Evolutionary conservation across 92 coral and sea anemone species (phyloP).

Genomic region (Zoanthus sociatus): DNA sequence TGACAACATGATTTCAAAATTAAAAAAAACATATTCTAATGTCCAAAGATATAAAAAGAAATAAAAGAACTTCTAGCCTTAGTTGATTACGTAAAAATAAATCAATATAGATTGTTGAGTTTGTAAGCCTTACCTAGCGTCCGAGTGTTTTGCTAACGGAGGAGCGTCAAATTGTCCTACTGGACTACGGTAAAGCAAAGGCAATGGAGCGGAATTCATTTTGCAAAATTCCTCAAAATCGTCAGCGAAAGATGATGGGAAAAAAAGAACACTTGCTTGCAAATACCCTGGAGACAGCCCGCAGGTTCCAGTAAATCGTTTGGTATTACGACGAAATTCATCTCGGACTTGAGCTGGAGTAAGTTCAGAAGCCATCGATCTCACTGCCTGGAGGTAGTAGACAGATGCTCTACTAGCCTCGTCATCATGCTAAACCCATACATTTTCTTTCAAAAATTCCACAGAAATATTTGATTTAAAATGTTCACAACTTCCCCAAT

Average conservation of each 20-base stretch:
- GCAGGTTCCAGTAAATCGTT: slow-evolving; percentile 16
- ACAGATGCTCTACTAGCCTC: too few species aligned
- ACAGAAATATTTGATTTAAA: too few species aligned
- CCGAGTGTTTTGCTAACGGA: slow-evolving; percentile 26
- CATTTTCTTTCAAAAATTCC: too few species aligned
- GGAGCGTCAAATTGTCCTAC: slow-evolving; percentile 22
- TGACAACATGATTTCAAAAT: too few species aligned
- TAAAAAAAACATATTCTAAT: too few species aligned
- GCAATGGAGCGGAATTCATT: slow-evolving; percentile 24
- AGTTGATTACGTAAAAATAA: too few species aligned
- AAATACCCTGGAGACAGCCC: slow-evolving; percentile 21
- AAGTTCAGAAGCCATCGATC: not conserved
- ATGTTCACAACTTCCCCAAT: too few species aligned
- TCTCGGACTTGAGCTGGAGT: slow-evolving; percentile 13
- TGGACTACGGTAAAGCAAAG: slow-evolving; percentile 22
- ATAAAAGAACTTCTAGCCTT: too few species aligned
- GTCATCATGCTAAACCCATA: too few species aligned
- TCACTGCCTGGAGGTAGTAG: not conserved
- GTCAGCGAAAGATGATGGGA: slow-evolving; percentile 24
- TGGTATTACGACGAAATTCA: slow-evolving; percentile 28
- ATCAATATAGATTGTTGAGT: too few species aligned
- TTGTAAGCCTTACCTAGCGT: not conserved
- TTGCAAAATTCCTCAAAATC: slow-evolving; percentile 26
- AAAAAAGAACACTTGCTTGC: slow-evolving; percentile 21
- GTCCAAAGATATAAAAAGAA: too few species aligned